Evolutionary conservation across 2,888 invertebrate genomes (phyloP), one percentile per base, ranked within the genome.

Genomic region (Agrilus biguttatus): DNA sequence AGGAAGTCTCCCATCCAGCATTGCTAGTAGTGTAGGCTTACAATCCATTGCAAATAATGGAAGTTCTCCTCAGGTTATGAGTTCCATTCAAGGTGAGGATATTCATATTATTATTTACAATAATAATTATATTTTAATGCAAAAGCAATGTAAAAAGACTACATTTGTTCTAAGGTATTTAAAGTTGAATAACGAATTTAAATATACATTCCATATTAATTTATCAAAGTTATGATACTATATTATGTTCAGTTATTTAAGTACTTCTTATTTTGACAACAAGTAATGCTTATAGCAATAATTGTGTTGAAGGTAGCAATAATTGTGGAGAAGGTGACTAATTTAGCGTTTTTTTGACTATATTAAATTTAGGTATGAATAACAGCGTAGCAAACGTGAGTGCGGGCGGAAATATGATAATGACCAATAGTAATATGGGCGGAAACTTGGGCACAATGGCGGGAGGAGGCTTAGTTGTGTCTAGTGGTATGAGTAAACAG

Each of bases 401-500:
- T 41, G 75, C 74, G 49, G 62, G 70, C 42, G 71, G 73, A 38
- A 82, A 81, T 57, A 83, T 87, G 80, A 83, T 86, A 54, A 83
- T 87, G 73, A 84, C 85, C 19, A 86, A 83, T 58, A 81, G 78
- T 58, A 78, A 73, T 57, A 77, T 71, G 56, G 77, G 78, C 72
- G 74, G 74, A 50, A 75, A 75, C 47, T 77, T 80, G 57, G 74
- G 70, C 50, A 72, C 74, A 48, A 82, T 83, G 75, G 78, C 80
- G 52, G 80, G 78, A 41, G 80, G 82, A 41, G 80, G 83, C 40
- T 70, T 79, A 55, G 78, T 85, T 39, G 80, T 83, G 33, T 71
- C 73, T 53, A 86, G 83, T 64, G 80, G 78, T 56, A 73, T 82
- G 45, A 84, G 83, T 62, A 85, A 84, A 61, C 83, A 82, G 61